Percentiles rank a stretch among this genome's conserved stretches.
Conservation (phyloP, 2,113 vertebrate species). For the Pristiophorus japonicus region DNA sequence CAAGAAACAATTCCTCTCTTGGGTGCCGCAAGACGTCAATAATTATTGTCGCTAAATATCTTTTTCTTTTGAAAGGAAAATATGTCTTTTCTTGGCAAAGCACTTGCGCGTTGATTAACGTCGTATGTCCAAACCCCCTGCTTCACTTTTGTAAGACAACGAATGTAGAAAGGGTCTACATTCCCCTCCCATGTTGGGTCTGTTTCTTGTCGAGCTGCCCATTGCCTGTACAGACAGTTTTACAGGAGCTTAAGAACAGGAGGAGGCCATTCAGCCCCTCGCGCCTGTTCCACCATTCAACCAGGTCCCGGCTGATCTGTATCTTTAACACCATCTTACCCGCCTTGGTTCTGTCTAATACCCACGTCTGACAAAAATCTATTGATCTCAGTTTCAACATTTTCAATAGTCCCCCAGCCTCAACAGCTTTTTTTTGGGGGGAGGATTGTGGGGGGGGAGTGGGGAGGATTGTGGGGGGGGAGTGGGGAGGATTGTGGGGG, state of each 20-base stretch:
- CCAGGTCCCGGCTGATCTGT: neutral
- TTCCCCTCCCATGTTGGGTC: neutral
- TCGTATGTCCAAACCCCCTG: too few species aligned
- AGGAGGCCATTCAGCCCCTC: neutral
- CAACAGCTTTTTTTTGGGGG: neutral
- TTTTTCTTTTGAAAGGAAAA: neutral
- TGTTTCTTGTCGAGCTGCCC: too few species aligned
- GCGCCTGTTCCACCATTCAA: neutral
- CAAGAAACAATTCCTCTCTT: neutral
- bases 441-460: too few species aligned
- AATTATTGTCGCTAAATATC: neutral
- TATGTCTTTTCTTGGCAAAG: neutral
- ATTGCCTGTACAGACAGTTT: neutral
- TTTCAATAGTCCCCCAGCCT: neutral
- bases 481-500: too few species aligned
- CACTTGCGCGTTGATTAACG: neutral
- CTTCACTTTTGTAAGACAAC: neutral
- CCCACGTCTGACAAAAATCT: neutral
- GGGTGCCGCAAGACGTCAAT: too few species aligned
- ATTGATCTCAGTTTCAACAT: neutral
- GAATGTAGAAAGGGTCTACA: neutral
- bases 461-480: too few species aligned
- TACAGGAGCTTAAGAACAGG: neutral
- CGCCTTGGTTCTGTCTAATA: neutral
- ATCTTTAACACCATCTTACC: neutral